A percentile compares a stretch with the other conserved stretches of the same genome.
Conservation (phyloP, 2,113 vertebrate species). For the Clarias macrocephalus region DNA sequence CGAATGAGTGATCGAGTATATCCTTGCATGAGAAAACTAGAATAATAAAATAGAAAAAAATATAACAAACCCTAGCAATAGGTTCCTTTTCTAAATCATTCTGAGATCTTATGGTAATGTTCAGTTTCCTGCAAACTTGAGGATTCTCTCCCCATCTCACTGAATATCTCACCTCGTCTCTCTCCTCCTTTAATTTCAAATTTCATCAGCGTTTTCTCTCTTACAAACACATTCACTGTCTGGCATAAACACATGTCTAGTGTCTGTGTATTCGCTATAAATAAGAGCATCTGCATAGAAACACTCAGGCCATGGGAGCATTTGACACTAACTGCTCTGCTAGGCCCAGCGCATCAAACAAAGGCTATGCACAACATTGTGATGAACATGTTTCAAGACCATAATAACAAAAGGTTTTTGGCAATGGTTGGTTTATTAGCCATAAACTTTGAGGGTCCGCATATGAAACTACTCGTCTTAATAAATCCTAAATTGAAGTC, state of each 20-base stretch:
- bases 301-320: not conserved
- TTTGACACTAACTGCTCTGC: not conserved
- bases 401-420: not conserved
- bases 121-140: not conserved
- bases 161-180: constrained; percentile 6
- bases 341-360: not conserved
- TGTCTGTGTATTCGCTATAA: constrained; percentile 8
- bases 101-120: not conserved
- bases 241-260: not conserved
- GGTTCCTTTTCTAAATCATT: not conserved
- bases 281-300: constrained; percentile 6
- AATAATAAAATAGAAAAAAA: too few relatives aligned
- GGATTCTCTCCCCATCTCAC: constrained; percentile 1
- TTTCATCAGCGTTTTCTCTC: not conserved
- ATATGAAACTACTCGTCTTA: not conserved
- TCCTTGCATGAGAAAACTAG: not conserved
- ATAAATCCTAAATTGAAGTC: not conserved
- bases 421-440: not conserved
- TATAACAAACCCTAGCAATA: not conserved
- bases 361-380: not conserved
- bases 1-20: not conserved
- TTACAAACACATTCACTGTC: not conserved
- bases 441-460: not conserved
- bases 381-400: not conserved
- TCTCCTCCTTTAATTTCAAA: not conserved